Percentiles rank a stretch among this genome's conserved stretches.
phyloP scores from a whole-genome alignment of 2,797 vertebrate species.

The Acomys russatus region DNA sequence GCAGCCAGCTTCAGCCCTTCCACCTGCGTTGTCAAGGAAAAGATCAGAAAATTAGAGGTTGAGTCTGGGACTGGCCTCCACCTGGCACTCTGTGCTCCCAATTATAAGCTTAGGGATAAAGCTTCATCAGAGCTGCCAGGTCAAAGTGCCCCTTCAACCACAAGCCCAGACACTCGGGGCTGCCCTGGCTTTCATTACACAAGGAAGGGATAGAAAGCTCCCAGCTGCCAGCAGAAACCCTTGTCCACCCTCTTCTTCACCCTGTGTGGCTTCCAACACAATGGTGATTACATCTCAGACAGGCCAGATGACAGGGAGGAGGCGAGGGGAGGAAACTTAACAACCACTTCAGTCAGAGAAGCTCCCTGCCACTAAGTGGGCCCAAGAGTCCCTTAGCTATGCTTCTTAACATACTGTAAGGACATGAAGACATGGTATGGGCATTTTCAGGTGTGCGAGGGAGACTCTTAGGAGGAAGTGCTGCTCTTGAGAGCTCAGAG shows the following conservation, averaged over 20 bases:
- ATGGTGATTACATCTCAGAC: neutral
- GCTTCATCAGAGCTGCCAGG: neutral
- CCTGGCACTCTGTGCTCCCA: neutral
- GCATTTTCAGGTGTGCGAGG: too few relatives aligned
- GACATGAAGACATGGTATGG: accelerated
- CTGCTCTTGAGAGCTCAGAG: neutral
- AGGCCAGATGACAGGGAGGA: neutral
- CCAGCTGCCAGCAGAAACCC: neutral
- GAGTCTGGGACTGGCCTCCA: neutral
- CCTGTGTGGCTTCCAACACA: neutral
- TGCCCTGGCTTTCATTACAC: neutral
- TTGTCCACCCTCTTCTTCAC: neutral
- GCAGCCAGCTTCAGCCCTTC: neutral
- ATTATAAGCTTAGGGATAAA: neutral
- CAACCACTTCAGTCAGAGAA: neutral
- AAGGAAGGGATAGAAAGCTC: neutral
- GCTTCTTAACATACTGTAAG: neutral
- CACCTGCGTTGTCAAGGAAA: neutral
- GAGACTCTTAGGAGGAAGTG: neutral
- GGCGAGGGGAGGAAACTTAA: accelerated
- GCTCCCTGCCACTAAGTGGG: neutral
- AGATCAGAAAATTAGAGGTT: neutral
- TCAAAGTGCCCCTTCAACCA: neutral
- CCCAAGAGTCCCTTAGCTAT: neutral
- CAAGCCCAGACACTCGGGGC: neutral